phyloP scores from a whole-genome alignment of 2,113 vertebrate genomes.

The Barnardius zonarius region DNA sequence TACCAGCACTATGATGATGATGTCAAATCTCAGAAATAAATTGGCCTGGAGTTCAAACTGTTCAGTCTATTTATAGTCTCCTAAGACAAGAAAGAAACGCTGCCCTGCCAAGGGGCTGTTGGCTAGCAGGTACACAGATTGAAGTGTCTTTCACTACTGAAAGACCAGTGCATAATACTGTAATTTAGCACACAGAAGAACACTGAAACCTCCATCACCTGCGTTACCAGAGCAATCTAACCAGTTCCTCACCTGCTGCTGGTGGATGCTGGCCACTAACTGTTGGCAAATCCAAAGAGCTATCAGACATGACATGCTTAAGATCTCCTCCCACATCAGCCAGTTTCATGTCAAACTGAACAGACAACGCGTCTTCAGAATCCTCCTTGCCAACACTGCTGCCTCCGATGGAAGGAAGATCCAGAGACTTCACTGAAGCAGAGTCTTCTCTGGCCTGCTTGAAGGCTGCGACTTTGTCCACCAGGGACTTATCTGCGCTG shows the following conservation, averaged over 20 bases:
- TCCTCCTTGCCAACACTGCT: conserved; percentile 97
- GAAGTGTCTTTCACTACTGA: conserved; percentile 26
- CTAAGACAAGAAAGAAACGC: conserved; percentile 32
- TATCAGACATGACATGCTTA: conserved; percentile 99
- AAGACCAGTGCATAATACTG: conserved; percentile 61
- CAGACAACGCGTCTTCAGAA: conserved; percentile 94
- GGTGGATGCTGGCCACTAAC: conserved; percentile 95
- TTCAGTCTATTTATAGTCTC: conserved; percentile 38
- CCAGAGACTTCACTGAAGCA: conserved; percentile 93
- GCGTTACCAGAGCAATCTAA: conserved; percentile 96
- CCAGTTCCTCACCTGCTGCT: conserved; percentile 99
- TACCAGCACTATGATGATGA: background rate
- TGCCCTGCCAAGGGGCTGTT: conserved; percentile 44
- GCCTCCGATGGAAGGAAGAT: conserved; percentile 95
- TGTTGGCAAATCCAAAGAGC: conserved; percentile 98
- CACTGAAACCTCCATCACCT: conserved; percentile 32
- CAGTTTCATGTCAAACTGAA: conserved; percentile 99
- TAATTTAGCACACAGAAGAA: conserved; percentile 38
- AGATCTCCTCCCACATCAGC: conserved; percentile 96
- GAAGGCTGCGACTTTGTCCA: conserved; percentile 91
- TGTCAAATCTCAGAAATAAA: conserved; percentile 45
- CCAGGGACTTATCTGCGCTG: conserved; percentile 84
- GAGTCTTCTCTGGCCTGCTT: conserved; percentile 96
- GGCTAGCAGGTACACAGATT: conserved; percentile 41
- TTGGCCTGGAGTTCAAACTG: conserved; percentile 26